Conservation (phyloP, 2,888 invertebrate species). For the Himalopsyche tibetana region DNA sequence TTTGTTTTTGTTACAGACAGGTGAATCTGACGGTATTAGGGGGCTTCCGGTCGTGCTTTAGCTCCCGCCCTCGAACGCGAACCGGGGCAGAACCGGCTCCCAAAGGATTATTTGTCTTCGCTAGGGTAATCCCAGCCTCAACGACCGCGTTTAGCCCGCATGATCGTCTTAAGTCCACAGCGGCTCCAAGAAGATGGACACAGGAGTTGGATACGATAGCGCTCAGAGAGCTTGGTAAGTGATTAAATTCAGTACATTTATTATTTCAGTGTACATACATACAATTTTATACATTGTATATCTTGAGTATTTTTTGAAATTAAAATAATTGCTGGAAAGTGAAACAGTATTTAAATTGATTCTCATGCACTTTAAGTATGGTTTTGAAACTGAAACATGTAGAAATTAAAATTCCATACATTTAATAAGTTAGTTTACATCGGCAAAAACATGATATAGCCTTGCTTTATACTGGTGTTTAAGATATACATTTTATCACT, state of each 20-base stretch:
- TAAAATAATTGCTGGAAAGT: no score
- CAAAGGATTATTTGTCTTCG: conserved; percentile 68
- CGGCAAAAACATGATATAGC: no score
- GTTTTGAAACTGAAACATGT: no score
- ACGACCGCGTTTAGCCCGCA: conserved; percentile 29
- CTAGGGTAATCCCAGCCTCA: conserved; percentile 43
- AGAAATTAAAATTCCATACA: no score
- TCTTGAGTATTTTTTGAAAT: no score
- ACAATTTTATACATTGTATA: no score
- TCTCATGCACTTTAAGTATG: no score
- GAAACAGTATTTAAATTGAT: no score
- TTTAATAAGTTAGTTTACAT: no score
- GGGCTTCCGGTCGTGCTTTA: conserved; percentile 74
- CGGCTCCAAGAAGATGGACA: conserved; percentile 59
- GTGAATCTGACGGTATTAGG: conserved; percentile 76
- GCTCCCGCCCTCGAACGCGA: conserved; percentile 76
- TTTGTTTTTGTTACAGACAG: conserved; percentile 71
- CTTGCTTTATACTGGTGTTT: no score
- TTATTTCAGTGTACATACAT: no score
- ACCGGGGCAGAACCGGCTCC: conserved; percentile 78
- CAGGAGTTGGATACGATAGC: conserved; percentile 57
- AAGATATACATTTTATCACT: no score
- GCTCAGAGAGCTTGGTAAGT: conserved; percentile 63
- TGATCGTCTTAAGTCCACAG: conserved; percentile 54
- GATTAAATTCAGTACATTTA: not conserved